Base-by-base conservation (phyloP, 2,888 invertebrate genomes). In the Digitonthophagus gazella region DNA sequence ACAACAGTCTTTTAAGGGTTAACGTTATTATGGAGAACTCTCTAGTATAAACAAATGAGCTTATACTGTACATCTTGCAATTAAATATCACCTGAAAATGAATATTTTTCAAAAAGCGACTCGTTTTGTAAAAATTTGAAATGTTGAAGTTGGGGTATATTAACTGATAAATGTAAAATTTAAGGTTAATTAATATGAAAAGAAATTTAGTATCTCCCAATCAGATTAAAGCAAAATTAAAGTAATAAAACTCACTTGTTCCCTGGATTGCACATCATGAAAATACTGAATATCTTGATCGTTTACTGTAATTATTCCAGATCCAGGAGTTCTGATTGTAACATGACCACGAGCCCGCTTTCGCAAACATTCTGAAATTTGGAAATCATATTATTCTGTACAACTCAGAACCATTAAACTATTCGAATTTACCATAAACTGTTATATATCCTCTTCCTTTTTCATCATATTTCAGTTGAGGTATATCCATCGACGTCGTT, bases 241-340 rank as follows among this genome's bases (percentile, higher is more conserved):
- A n/a, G n/a, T n/a, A 58, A 58, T 70, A 11, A 71, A 16, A 78
- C 84, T 82, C 78, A 95, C 93, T 87, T 93, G 92, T 85, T 95
- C 91, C 76, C 92, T 88, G 15, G 89, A 84, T 77, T 92, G 90
- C 3, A 88, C 79, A 75, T 89, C 84, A 20, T 86, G 81, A 80
- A 97, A 97, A 80, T 93, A 95, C 4, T 87, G 86, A 28, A 96
- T 87, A 78, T 92, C 91, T 78, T 88, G 79, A 2, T 91, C 93
- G 83, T 97, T 97, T 67, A 97, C 91, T 20, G 84, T 86, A 67
- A 97, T 87, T 79, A 90, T 87, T 1, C 98, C 97, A 65, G 91
- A 89, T 11, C 98, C 97, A 16, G 95, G 92, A 8, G 89, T 88
- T 71, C 85, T 86, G 5, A 97, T 84, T n/a, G 91, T 93, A 0